Evolutionary conservation across 1,140 invertebrate species (phyloP).

Genomic region (Zaprionus nigranus): DNA sequence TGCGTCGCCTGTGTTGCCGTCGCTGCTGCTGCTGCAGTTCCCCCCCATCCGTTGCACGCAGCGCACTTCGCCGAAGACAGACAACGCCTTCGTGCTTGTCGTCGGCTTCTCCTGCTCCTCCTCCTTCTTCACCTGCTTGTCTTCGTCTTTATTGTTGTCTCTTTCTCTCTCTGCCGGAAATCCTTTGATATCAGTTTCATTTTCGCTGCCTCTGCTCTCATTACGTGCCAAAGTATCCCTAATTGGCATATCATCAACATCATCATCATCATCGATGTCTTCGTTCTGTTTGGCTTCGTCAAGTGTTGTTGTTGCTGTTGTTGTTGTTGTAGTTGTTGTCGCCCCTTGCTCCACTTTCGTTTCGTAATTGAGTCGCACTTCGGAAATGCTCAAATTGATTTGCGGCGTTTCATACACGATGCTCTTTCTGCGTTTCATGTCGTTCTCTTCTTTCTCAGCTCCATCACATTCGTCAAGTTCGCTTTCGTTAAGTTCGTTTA

Average conservation of each 20-base stretch:
- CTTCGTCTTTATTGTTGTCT: background rate
- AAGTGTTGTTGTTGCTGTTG: slow-evolving; percentile 9
- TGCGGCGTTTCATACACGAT: slow-evolving; percentile 75
- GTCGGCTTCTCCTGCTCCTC: slow-evolving; percentile 47
- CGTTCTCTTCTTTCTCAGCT: background rate
- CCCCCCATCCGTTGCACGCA: slow-evolving; percentile 14
- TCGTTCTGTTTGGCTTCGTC: slow-evolving; percentile 36
- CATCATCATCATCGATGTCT: background rate
- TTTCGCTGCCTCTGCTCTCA: slow-evolving; percentile 22
- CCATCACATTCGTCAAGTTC: slow-evolving; percentile 44
- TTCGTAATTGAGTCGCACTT: slow-evolving; percentile 73
- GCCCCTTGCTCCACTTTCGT: slow-evolving; percentile 42
- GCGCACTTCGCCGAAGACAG: slow-evolving; percentile 71
- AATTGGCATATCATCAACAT: slow-evolving; percentile 43
- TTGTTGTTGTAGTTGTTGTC: background rate
- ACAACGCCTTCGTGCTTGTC: slow-evolving; percentile 68
- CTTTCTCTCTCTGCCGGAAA: slow-evolving; percentile 48
- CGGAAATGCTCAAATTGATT: slow-evolving; percentile 73
- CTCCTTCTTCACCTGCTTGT: slow-evolving; percentile 2
- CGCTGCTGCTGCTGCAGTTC: slow-evolving; percentile 18
- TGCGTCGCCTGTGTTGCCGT: slow-evolving; percentile 25
- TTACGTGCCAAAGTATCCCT: slow-evolving; percentile 54
- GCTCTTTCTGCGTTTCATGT: slow-evolving; percentile 41
- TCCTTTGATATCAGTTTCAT: slow-evolving; percentile 50
- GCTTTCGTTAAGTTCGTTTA: slow-evolving; percentile 19